phyloP scores from a whole-genome alignment of 2,797 vertebrate species.

The Orestias chungarensis region DNA sequence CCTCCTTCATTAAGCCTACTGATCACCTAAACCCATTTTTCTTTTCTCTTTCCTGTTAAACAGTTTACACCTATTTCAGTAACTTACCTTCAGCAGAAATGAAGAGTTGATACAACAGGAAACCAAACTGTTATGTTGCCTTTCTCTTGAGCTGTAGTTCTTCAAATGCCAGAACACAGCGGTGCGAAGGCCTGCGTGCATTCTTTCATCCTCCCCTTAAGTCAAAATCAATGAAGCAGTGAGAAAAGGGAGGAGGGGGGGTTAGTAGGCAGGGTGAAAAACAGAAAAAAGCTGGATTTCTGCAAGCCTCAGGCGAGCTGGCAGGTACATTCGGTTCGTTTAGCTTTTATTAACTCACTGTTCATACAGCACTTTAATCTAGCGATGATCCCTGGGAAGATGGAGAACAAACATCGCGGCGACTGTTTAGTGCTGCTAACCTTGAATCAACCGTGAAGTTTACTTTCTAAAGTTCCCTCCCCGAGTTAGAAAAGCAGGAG shows the following conservation, averaged over 20 bases:
- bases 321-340: background rate
- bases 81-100: background rate
- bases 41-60: background rate
- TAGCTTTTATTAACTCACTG: background rate
- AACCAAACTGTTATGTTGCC: too few species aligned
- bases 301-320: background rate
- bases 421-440: background rate
- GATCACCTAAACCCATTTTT: background rate
- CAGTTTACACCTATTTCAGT: background rate
- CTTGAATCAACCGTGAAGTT: background rate
- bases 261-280: too few species aligned
- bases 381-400: too few species aligned
- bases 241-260: too few species aligned
- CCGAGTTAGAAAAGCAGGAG: background rate
- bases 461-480: background rate
- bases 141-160: background rate
- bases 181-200: conserved; percentile 3
- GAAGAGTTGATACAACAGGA: background rate
- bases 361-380: background rate
- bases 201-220: background rate
- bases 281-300: conserved; percentile 5
- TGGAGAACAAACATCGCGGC: background rate
- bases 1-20: too few species aligned
- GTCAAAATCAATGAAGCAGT: conserved; percentile 2
- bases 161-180: conserved; percentile 9